Evolutionary conservation across 2,888 invertebrate species (phyloP).

Genomic region (Scelioninae gen. 1): DNA sequence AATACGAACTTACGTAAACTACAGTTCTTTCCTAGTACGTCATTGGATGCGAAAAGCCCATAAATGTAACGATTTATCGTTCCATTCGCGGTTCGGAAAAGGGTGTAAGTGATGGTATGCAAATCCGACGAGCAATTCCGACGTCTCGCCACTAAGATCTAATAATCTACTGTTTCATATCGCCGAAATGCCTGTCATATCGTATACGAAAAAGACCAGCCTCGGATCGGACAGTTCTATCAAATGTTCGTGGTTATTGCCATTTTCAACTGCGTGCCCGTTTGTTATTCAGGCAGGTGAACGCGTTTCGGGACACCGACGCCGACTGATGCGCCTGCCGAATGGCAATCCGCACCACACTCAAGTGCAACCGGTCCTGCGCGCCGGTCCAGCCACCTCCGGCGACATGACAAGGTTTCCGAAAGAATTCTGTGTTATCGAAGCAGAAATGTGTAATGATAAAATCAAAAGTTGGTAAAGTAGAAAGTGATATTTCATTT

Average conservation of each 20-base stretch:
- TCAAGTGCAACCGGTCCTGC: constrained; percentile 75
- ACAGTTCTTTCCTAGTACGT: constrained; percentile 28
- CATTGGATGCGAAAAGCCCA: constrained; percentile 49
- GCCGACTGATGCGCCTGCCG: constrained; percentile 80
- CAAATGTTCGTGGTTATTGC: constrained; percentile 77
- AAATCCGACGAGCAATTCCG: constrained; percentile 27
- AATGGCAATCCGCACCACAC: constrained; percentile 76
- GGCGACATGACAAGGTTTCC: constrained; percentile 17
- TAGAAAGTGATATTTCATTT: too few relatives aligned
- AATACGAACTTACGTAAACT: constrained; percentile 53
- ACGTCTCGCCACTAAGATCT: constrained; percentile 29
- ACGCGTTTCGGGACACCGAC: constrained; percentile 80
- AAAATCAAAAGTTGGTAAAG: too few relatives aligned
- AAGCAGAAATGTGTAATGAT: too few relatives aligned
- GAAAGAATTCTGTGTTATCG: constrained; percentile 8
- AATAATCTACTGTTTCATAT: constrained; percentile 71
- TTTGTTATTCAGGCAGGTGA: constrained; percentile 74
- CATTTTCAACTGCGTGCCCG: constrained; percentile 75
- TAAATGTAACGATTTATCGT: constrained; percentile 35
- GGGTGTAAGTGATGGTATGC: constrained; percentile 30
- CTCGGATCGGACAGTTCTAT: constrained; percentile 71
- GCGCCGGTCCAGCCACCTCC: constrained; percentile 68
- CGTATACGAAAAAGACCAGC: constrained; percentile 22
- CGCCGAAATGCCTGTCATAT: constrained; percentile 54
- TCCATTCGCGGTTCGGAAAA: constrained; percentile 30